phyloP scores from a whole-genome alignment of 2,888 invertebrate species.

The Catocala fraxini region DNA sequence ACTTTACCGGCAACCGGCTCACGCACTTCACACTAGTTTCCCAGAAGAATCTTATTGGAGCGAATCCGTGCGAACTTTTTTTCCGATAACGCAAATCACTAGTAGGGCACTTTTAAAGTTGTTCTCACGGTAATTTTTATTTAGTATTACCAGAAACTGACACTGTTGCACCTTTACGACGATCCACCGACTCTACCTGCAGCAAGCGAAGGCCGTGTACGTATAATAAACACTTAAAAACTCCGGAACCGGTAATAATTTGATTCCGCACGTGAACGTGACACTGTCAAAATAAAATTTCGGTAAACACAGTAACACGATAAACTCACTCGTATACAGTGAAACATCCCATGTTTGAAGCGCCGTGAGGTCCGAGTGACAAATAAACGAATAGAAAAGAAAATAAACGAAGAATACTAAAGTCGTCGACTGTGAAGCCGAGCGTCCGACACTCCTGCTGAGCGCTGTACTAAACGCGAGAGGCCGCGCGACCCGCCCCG shows the following conservation, averaged over 20 bases:
- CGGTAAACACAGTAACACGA: conserved; percentile 67
- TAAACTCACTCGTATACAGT: conserved; percentile 69
- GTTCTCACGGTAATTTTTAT: conserved; percentile 69
- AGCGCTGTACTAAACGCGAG: conserved; percentile 86
- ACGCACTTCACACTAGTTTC: conserved; percentile 70
- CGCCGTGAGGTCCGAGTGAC: conserved; percentile 72
- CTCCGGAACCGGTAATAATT: conserved; percentile 85
- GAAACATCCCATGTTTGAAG: conserved; percentile 73
- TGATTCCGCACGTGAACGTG: conserved; percentile 83
- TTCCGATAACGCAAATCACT: conserved; percentile 54
- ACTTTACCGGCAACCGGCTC: conserved; percentile 66
- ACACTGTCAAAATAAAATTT: conserved; percentile 83
- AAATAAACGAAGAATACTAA: conserved; percentile 87
- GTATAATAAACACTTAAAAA: conserved; percentile 84
- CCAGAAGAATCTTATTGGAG: conserved; percentile 74
- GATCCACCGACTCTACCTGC: conserved; percentile 81
- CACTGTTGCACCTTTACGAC: conserved; percentile 73
- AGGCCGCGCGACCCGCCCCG: conserved; percentile 80
- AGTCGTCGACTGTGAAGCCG: conserved; percentile 83
- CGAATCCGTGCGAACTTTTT: conserved; percentile 66
- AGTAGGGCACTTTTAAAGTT: conserved; percentile 59
- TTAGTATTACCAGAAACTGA: conserved; percentile 64
- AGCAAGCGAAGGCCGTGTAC: conserved; percentile 79
- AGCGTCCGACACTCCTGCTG: conserved; percentile 87
- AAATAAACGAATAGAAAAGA: conserved; percentile 88